Percentiles rank a stretch among this genome's conserved stretches.
phyloP scores from a whole-genome alignment of 2,113 vertebrate genomes.

The Axis porcinus region DNA sequence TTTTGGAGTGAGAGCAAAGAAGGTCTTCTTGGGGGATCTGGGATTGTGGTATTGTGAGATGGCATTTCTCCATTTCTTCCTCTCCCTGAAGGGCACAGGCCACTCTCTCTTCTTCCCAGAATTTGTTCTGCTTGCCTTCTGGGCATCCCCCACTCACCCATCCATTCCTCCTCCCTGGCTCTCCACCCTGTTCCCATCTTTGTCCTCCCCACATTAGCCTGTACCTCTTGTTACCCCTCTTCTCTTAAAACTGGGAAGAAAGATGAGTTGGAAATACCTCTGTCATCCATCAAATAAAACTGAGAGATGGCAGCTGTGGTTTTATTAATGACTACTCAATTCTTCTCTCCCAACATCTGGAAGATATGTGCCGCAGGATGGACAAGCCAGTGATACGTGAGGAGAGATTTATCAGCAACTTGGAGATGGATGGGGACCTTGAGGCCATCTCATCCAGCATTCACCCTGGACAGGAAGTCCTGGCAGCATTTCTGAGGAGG shows the following conservation, averaged over 20 bases:
- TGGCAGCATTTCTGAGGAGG: not conserved
- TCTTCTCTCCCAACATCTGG: not conserved
- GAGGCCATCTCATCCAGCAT: not conserved
- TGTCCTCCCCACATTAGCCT: not conserved
- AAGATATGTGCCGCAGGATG: not conserved
- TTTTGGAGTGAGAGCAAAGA: not conserved
- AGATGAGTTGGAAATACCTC: not conserved
- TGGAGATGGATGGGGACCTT: not conserved
- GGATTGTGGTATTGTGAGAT: not conserved
- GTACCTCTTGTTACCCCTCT: not conserved
- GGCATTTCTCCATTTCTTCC: not conserved
- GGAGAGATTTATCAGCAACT: not conserved
- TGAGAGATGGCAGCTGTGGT: not conserved
- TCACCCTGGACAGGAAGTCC: not conserved
- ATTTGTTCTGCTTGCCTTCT: not conserved
- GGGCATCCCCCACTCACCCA: fast-evolving
- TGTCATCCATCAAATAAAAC: not conserved
- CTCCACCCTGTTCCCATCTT: not conserved
- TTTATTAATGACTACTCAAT: not conserved
- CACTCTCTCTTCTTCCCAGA: not conserved
- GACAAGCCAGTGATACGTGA: not conserved
- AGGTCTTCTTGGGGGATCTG: not conserved
- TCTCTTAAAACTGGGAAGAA: not conserved
- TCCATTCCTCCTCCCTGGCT: not conserved
- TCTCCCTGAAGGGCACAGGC: not conserved